These are phyloP conservation scores for Gambusia yucatana DNA, from an alignment of 2,797 vertebrate genomes.

Conservation along the genomic window DNA sequence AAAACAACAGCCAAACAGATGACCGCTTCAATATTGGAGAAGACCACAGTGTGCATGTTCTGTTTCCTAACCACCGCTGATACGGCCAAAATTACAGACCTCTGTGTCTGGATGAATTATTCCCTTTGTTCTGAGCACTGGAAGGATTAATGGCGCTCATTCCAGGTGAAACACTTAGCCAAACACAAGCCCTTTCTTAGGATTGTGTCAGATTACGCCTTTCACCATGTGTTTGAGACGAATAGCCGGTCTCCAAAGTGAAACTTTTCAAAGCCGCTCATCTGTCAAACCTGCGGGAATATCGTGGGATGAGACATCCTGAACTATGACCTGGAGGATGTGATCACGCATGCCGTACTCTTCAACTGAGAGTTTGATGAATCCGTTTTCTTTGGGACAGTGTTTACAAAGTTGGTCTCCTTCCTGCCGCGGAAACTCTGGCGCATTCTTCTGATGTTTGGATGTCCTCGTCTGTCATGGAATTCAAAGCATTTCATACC, in stretches of 20 bases:
- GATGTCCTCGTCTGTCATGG: slow-evolving; percentile 66
- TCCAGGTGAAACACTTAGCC: slow-evolving; percentile 46
- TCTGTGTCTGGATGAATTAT: slow-evolving; percentile 64
- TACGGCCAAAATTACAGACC: slow-evolving; percentile 54
- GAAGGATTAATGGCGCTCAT: slow-evolving; percentile 65
- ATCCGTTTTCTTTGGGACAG: slow-evolving; percentile 56
- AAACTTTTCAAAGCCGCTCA: slow-evolving; percentile 35
- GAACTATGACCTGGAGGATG: slow-evolving; percentile 43
- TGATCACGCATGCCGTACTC: slow-evolving; percentile 41
- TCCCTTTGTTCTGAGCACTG: slow-evolving; percentile 67
- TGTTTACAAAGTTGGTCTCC: slow-evolving; percentile 42
- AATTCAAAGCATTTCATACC: slow-evolving; percentile 74
- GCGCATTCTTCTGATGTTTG: slow-evolving; percentile 43
- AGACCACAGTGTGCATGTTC: slow-evolving; percentile 70
- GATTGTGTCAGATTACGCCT: slow-evolving; percentile 52
- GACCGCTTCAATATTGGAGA: slow-evolving; percentile 77
- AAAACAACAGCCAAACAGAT: slow-evolving; percentile 83
- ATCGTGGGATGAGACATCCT: slow-evolving; percentile 27
- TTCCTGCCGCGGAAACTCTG: slow-evolving; percentile 49
- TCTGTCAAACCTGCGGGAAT: slow-evolving; percentile 48
- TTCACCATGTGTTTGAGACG: slow-evolving; percentile 66
- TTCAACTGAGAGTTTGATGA: slow-evolving; percentile 29
- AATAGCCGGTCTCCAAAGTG: slow-evolving; percentile 41
- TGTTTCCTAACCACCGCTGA: slow-evolving; percentile 33
- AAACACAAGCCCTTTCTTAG: slow-evolving; percentile 56